A percentile compares a stretch with the other conserved stretches of the same genome.
These are phyloP conservation scores for Litocranius walleri DNA, from an alignment of 2,113 vertebrate genomes.

Conservation along the genomic window DNA sequence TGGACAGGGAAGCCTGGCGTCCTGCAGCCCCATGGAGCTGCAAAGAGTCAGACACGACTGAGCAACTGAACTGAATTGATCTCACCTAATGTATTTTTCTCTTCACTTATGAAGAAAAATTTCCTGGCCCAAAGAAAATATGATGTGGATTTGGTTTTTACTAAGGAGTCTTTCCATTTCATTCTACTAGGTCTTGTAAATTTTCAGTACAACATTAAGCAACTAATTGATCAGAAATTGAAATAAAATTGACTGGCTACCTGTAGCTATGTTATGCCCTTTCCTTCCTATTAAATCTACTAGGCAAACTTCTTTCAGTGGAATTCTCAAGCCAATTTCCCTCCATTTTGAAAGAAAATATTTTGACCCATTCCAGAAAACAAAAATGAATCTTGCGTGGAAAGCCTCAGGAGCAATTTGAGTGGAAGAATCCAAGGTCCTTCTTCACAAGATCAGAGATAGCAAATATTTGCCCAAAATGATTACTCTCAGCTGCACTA, in stretches of 20 bases:
- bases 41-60: not conserved
- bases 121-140: not conserved
- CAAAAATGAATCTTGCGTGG: not conserved
- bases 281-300: not conserved
- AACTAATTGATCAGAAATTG: not conserved
- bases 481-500: not conserved
- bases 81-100: not conserved
- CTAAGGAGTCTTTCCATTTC: not conserved
- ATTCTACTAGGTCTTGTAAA: not conserved
- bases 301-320: not conserved
- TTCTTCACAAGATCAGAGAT: not conserved
- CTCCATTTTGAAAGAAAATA: not conserved
- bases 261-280: not conserved
- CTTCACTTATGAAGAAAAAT: conserved; percentile 18
- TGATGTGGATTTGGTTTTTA: not conserved
- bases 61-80: not conserved
- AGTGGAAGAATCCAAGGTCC: not conserved
- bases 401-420: not conserved
- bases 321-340: not conserved
- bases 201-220: not conserved
- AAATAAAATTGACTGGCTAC: not conserved
- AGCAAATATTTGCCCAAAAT: not conserved
- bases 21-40: accelerated
- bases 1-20: not conserved
- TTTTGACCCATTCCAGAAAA: not conserved